phyloP scores from a whole-genome alignment of 2,113 vertebrate species.

The Thomomys bottae region DNA sequence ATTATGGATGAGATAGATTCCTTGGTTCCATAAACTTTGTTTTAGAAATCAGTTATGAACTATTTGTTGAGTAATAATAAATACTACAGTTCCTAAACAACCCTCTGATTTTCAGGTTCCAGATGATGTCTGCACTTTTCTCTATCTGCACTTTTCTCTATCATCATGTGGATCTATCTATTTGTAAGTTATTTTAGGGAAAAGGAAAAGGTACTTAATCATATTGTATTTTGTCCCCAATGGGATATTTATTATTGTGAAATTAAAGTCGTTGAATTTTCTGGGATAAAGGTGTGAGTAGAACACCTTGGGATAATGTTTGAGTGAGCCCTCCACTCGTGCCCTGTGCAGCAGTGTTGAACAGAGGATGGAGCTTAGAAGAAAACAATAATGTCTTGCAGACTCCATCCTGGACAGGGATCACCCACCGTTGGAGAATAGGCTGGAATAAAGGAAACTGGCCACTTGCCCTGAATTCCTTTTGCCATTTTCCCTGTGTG shows the following conservation, averaged over 20 bases:
- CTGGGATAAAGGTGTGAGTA: background rate
- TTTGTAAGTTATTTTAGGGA: background rate
- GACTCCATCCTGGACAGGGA: background rate
- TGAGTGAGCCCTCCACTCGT: background rate
- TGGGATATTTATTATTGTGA: background rate
- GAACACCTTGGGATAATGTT: background rate
- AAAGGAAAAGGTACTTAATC: background rate
- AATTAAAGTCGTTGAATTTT: background rate
- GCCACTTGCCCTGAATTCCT: too few relatives aligned
- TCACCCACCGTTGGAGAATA: background rate
- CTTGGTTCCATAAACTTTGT: background rate
- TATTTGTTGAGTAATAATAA: background rate
- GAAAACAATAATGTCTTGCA: background rate
- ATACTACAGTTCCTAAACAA: constrained; percentile 22
- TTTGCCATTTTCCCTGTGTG: background rate
- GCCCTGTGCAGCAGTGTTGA: background rate
- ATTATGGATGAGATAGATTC: background rate
- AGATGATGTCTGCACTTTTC: background rate
- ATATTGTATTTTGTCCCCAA: background rate
- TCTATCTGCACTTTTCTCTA: background rate
- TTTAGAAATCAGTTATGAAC: background rate
- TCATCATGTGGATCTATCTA: background rate
- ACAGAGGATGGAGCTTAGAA: accelerated
- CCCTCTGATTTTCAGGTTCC: background rate
- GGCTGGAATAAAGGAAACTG: background rate